Percentiles rank a stretch among this genome's conserved stretches.
Conservation (phyloP, 2,888 invertebrate genomes). For the Noctua fimbriata region DNA sequence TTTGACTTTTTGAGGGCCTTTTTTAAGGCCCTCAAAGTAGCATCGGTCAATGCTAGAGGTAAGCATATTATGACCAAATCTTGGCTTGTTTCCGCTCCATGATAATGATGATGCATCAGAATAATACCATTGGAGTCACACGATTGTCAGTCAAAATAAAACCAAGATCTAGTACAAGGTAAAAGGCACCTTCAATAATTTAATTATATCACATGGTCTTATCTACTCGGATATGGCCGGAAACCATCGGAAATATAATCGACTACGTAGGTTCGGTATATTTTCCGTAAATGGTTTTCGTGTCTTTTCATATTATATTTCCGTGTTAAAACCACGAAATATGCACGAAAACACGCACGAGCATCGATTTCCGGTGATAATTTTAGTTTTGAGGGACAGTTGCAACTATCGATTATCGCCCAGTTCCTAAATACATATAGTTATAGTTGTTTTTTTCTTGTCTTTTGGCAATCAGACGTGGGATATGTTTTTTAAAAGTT, state of each 20-base stretch:
- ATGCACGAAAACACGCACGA: constrained; percentile 41
- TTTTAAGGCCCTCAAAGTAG: neutral
- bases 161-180: constrained; percentile 3
- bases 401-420: neutral
- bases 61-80: neutral
- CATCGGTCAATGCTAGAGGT: neutral
- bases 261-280: constrained; percentile 8
- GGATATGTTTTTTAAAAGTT: neutral
- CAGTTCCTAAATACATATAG: constrained; percentile 9
- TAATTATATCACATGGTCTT: neutral
- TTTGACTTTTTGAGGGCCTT: neutral
- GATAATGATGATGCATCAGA: neutral
- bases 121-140: neutral
- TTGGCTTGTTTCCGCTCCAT: neutral
- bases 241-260: constrained; percentile 21
- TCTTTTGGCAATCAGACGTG: neutral
- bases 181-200: neutral
- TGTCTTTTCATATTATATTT: constrained; percentile 42
- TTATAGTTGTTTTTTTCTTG: neutral
- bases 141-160: neutral
- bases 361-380: constrained; percentile 49
- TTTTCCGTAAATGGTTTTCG: constrained; percentile 48
- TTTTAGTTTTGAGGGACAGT: constrained; percentile 50
- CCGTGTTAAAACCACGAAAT: constrained; percentile 38
- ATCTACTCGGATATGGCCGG: neutral